Conservation (phyloP, 2,888 invertebrate species). For the Euspilapteryx auroguttella region DNA sequence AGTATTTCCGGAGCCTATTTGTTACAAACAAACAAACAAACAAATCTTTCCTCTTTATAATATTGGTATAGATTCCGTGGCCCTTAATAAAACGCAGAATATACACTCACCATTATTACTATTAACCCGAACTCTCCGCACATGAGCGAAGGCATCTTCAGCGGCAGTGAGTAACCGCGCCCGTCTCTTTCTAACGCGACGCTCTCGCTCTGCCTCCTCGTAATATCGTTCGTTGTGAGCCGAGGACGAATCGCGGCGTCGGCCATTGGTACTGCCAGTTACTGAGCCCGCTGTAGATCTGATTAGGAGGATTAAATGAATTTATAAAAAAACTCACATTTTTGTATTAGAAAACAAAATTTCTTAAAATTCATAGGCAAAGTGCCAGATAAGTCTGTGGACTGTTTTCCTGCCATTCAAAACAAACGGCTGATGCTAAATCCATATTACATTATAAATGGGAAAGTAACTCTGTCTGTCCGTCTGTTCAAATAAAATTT, state of each 20-base stretch:
- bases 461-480: too few relatives aligned
- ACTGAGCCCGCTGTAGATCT: slow-evolving; percentile 32
- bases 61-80: too few relatives aligned
- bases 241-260: slow-evolving; percentile 84
- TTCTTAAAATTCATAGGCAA: too few relatives aligned
- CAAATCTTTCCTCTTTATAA: slow-evolving; percentile 36
- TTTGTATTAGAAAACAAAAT: too few relatives aligned
- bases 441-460: too few relatives aligned
- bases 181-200: slow-evolving; percentile 86
- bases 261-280: slow-evolving; percentile 67
- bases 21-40: background rate
- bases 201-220: slow-evolving; percentile 96
- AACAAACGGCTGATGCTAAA: too few relatives aligned
- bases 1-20: background rate
- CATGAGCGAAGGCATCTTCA: slow-evolving; percentile 98
- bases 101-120: slow-evolving; percentile 23
- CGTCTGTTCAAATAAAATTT: too few relatives aligned
- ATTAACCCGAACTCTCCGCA: slow-evolving; percentile 71
- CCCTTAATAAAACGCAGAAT: background rate
- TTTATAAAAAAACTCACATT: too few relatives aligned
- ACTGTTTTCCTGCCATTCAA: too few relatives aligned
- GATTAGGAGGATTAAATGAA: too few relatives aligned
- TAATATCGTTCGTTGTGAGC: slow-evolving; percentile 97
- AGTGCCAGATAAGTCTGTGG: too few relatives aligned
- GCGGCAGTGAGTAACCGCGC: slow-evolving; percentile 91